Conservation (phyloP, 37 sponge, comb jelly and placozoan species). For the Mnemiopsis leidyi region DNA sequence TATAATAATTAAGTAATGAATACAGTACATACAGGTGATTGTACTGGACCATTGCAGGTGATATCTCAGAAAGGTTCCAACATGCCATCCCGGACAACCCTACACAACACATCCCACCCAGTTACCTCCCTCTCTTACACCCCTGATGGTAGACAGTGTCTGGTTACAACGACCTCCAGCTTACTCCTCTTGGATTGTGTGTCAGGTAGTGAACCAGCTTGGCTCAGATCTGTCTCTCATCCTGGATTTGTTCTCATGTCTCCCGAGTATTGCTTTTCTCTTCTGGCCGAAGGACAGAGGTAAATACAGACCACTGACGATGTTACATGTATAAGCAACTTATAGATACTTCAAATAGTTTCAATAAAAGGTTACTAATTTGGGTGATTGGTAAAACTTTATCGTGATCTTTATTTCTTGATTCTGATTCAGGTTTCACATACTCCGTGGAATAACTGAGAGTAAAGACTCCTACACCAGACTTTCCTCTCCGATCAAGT, state of each 20-base stretch:
- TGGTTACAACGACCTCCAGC: not conserved
- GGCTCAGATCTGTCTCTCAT: not conserved
- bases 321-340: too few relatives aligned
- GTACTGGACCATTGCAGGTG: too few relatives aligned
- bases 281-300: slow-evolving; percentile 54
- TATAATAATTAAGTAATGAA: too few relatives aligned
- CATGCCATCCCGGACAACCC: slow-evolving; percentile 28
- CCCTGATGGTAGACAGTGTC: slow-evolving; percentile 53
- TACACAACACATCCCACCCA: not conserved
- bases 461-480: slow-evolving; percentile 32
- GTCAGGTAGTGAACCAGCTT: not conserved
- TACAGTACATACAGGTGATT: too few relatives aligned
- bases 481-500: not conserved
- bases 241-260: slow-evolving; percentile 13
- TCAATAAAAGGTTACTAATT: too few relatives aligned
- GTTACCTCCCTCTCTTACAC: not conserved
- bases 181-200: slow-evolving; percentile 24
- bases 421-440: slow-evolving; percentile 59
- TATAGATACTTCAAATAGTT: too few relatives aligned
- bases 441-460: slow-evolving; percentile 5
- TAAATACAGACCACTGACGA: too few relatives aligned
- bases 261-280: slow-evolving; percentile 26
- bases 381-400: too few relatives aligned
- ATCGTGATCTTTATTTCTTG: too few relatives aligned
- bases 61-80: slow-evolving; percentile 54